Percentiles rank a stretch among this genome's conserved stretches.
Conservation (phyloP, 2,113 vertebrate species). For the Scalopus aquaticus region DNA sequence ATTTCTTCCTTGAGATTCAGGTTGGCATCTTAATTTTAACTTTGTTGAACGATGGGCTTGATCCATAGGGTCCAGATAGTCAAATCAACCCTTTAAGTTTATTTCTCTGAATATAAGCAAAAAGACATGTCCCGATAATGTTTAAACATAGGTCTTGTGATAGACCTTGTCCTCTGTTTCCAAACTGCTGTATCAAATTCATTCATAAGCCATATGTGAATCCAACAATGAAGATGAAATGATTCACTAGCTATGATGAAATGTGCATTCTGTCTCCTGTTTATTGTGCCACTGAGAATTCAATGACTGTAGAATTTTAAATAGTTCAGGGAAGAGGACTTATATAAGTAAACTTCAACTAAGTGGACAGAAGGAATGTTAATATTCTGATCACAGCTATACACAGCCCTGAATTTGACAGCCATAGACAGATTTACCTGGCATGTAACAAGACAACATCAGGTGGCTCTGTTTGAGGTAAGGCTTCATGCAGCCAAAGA, state of each 20-base stretch:
- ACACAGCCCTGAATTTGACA: neutral
- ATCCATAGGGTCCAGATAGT: neutral
- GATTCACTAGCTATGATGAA: neutral
- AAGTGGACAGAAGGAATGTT: constrained; percentile 19
- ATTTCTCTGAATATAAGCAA: neutral
- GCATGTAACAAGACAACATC: constrained; percentile 45
- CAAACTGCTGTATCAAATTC: neutral
- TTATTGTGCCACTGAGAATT: neutral
- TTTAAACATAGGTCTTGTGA: neutral
- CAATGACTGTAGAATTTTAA: neutral
- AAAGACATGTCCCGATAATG: neutral
- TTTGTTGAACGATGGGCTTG: neutral
- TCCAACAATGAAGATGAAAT: neutral
- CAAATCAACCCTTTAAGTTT: neutral
- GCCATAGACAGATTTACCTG: constrained; percentile 30
- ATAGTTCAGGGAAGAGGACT: neutral
- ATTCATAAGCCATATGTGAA: neutral
- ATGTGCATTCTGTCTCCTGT: neutral
- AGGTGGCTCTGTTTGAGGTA: constrained; percentile 55
- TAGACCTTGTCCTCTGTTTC: neutral
- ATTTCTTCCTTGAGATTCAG: neutral
- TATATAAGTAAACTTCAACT: neutral
- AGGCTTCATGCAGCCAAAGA: constrained; percentile 42
- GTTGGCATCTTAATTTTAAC: neutral
- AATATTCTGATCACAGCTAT: neutral